Conservation (phyloP, 2,113 vertebrate genomes). For the Porphyrio hochstetteri region DNA sequence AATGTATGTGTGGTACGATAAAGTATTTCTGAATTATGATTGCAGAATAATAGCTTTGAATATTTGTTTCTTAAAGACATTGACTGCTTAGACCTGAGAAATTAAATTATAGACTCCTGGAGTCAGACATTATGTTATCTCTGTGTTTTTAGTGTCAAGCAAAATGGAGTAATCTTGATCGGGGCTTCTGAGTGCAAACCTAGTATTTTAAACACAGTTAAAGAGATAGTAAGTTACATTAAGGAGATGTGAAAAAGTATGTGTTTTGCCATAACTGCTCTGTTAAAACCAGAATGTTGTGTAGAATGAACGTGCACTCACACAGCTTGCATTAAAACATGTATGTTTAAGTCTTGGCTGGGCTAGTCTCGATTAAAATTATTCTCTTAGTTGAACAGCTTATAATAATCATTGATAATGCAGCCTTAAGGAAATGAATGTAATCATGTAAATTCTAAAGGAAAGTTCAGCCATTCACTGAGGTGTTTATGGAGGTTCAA, state of each 20-base stretch:
- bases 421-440: neutral
- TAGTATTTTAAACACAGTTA: neutral
- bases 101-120: neutral
- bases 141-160: neutral
- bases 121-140: neutral
- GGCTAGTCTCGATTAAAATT: neutral
- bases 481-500: neutral
- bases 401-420: neutral
- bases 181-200: neutral
- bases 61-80: neutral
- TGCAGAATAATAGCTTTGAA: neutral
- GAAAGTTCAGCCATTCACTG: neutral
- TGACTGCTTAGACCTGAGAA: neutral
- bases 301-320: neutral
- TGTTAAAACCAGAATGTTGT: neutral
- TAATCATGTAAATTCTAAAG: neutral
- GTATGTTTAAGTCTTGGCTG: neutral
- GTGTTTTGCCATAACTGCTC: rapidly evolving
- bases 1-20: neutral
- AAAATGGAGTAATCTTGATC: neutral
- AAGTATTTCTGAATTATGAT: neutral
- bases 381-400: neutral
- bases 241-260: neutral
- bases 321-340: neutral
- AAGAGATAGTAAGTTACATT: neutral